Evolutionary conservation across 2,113 vertebrate genomes (phyloP).

Genomic region (Stigmatopora argus): DNA sequence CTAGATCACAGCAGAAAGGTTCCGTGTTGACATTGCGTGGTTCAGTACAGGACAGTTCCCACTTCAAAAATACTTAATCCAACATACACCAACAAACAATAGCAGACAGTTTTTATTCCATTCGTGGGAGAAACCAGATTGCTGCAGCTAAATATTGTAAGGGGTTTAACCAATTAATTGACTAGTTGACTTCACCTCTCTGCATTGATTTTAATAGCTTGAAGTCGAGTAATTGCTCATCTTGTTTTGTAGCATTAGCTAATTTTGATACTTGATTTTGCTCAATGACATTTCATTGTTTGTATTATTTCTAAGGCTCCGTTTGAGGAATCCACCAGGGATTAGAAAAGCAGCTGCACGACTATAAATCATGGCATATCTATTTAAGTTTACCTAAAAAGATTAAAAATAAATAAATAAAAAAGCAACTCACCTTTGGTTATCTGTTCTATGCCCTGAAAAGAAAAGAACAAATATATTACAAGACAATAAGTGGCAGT

Average conservation of each 20-base stretch:
- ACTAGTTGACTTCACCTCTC: background rate
- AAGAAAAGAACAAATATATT: slow-evolving; percentile 26
- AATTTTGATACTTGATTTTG: background rate
- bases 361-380: background rate
- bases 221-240: background rate
- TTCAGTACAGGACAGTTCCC: background rate
- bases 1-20: slow-evolving; percentile 16
- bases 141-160: background rate
- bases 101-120: background rate
- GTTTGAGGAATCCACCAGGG: background rate
- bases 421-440: slow-evolving; percentile 87
- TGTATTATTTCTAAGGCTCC: background rate
- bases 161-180: background rate
- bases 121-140: background rate
- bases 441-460: slow-evolving; percentile 96
- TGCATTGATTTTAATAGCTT: background rate
- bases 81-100: background rate
- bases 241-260: background rate
- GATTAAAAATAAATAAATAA: slow-evolving; percentile 8
- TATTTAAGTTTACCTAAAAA: background rate
- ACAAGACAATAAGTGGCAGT: slow-evolving; percentile 3
- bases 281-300: too few species aligned
- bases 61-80: background rate
- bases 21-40: background rate
- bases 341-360: background rate